Conservation (phyloP, 53 echinoderm and acorn worm genomes). For the Paelopatides confundens region DNA sequence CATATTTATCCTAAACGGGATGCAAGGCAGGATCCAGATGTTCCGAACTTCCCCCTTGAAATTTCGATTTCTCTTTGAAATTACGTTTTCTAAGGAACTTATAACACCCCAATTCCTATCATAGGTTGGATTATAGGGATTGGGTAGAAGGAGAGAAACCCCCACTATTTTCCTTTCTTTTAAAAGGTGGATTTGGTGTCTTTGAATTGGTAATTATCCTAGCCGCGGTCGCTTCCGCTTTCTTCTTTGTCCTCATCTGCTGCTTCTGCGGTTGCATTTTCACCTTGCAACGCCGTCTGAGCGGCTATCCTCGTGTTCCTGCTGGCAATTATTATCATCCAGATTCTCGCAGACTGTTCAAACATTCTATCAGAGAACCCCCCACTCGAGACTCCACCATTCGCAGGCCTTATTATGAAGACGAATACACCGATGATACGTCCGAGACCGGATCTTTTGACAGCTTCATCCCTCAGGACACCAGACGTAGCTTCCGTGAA, state of each 20-base stretch:
- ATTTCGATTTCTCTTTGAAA: no score
- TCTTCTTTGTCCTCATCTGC: constrained; percentile 68
- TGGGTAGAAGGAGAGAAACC: no score
- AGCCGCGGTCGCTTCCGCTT: constrained; percentile 26
- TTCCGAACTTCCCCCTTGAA: no score
- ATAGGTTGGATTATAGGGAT: no score
- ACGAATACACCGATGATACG: not conserved
- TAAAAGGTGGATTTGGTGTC: constrained; percentile 62
- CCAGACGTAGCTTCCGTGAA: constrained; percentile 19
- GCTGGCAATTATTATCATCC: constrained; percentile 13
- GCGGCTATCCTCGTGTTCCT: not conserved
- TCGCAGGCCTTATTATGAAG: not conserved
- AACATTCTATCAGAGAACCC: not conserved
- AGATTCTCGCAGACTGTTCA: not conserved
- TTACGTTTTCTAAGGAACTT: no score
- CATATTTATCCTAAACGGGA: no score
- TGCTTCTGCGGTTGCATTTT: constrained; percentile 56
- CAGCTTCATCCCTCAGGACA: not conserved
- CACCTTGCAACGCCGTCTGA: not conserved
- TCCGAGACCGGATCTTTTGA: not conserved
- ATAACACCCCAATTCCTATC: no score
- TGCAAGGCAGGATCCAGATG: no score
- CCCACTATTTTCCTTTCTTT: no score
- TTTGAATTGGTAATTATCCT: constrained; percentile 74
- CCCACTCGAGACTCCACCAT: not conserved